A percentile compares a stretch with the other conserved stretches of the same genome.
phyloP scores from a whole-genome alignment of 2,113 vertebrate genomes.

The Malurus melanocephalus region DNA sequence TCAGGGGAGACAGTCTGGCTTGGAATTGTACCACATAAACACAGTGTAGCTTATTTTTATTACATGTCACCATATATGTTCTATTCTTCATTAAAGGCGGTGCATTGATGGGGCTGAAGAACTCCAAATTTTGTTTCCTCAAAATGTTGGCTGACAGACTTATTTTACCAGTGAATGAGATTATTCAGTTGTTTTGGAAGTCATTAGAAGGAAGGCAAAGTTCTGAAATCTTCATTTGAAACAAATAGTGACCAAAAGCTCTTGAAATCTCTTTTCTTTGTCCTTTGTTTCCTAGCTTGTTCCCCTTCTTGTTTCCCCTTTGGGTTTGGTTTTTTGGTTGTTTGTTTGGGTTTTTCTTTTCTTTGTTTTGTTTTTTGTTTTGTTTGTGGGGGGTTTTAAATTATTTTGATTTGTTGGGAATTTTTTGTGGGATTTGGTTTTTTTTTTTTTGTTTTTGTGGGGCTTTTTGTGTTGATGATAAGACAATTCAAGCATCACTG shows the following conservation, averaged over 20 bases:
- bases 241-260: neutral
- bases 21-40: neutral
- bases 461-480: neutral
- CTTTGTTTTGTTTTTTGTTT: neutral
- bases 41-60: neutral
- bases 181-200: neutral
- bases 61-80: neutral
- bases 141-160: neutral
- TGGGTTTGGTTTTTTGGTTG: neutral
- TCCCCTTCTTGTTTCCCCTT: accelerated
- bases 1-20: neutral
- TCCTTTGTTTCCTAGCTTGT: neutral
- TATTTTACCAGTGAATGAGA: neutral
- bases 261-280: neutral
- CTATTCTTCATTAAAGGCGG: neutral
- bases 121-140: neutral
- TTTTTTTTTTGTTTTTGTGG: neutral
- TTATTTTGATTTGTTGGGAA: neutral
- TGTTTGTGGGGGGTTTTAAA: neutral
- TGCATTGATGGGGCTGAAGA: neutral
- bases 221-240: neutral
- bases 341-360: neutral
- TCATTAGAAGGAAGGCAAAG: neutral
- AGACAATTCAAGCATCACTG: neutral
- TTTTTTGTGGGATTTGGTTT: neutral